Conservation (phyloP, 2,113 vertebrate genomes). For the Notarius lentiginosus region DNA sequence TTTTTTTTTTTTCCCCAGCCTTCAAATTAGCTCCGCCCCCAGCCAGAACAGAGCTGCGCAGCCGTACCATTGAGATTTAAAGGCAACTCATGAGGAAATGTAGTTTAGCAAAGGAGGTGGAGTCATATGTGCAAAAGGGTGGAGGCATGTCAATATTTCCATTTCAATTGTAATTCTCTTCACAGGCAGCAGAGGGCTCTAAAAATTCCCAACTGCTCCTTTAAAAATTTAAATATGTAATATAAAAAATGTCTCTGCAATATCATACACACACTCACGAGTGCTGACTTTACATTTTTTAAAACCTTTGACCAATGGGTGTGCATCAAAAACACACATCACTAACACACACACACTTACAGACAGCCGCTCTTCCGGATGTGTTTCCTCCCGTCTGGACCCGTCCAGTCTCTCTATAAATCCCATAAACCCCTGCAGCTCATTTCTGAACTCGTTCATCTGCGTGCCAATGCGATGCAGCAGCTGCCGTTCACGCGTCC, state of each 20-base stretch:
- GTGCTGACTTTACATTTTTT: background rate
- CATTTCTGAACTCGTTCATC: conserved; percentile 96
- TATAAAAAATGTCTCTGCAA: background rate
- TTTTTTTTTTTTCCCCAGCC: background rate
- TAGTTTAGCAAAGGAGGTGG: background rate
- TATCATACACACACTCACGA: background rate
- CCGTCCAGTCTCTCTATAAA: conserved; percentile 93
- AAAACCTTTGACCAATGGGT: background rate
- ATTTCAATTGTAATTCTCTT: background rate
- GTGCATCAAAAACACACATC: background rate
- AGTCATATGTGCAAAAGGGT: background rate
- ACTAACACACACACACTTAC: conserved; percentile 70
- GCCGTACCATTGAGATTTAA: background rate
- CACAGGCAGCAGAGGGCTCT: background rate
- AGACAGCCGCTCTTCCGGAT: conserved; percentile 91
- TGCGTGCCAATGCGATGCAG: conserved; percentile 94
- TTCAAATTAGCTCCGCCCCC: background rate
- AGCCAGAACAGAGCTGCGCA: background rate
- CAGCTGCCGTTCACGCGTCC: conserved; percentile 91
- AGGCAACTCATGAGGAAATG: background rate
- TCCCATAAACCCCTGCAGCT: conserved; percentile 92
- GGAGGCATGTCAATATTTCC: background rate
- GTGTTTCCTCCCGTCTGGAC: conserved; percentile 82
- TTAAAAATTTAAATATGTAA: background rate
- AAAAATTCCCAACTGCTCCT: background rate